Conservation (phyloP, 2,888 invertebrate species). For the Plagodis pulveraria region DNA sequence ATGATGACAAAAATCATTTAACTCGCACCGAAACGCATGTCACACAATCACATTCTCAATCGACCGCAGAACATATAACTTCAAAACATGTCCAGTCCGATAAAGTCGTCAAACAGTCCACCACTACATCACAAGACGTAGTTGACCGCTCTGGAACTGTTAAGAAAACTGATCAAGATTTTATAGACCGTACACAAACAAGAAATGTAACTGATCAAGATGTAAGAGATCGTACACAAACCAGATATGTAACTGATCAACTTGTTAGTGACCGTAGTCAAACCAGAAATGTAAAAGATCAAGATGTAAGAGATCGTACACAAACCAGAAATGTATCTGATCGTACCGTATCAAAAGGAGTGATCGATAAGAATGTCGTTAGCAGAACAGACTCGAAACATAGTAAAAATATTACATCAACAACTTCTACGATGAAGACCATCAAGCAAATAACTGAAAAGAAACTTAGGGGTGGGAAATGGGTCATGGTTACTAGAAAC, state of each 20-base stretch:
- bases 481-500: slow-evolving; percentile 83
- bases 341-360: slow-evolving; percentile 52
- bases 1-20: slow-evolving; percentile 47
- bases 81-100: slow-evolving; percentile 51
- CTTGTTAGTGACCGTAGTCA: slow-evolving; percentile 28
- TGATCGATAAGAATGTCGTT: slow-evolving; percentile 53
- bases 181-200: not conserved
- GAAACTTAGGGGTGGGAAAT: slow-evolving; percentile 79
- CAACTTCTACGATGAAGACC: slow-evolving; percentile 80
- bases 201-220: not conserved
- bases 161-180: slow-evolving; percentile 12
- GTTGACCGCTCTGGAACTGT: slow-evolving; percentile 39
- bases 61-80: slow-evolving; percentile 43
- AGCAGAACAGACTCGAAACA: slow-evolving; percentile 63
- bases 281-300: slow-evolving; percentile 47
- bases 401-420: slow-evolving; percentile 57
- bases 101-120: slow-evolving; percentile 47
- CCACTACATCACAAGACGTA: slow-evolving; percentile 45
- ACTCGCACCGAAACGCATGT: slow-evolving; percentile 52
- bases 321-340: slow-evolving; percentile 49
- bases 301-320: slow-evolving; percentile 22
- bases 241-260: slow-evolving; percentile 49
- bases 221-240: slow-evolving; percentile 32
- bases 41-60: slow-evolving; percentile 50
- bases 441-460: slow-evolving; percentile 84